A percentile compares a stretch with the other conserved stretches of the same genome.
These are phyloP conservation scores for Trissolcus japonicus DNA, from an alignment of 2,888 invertebrate species.

Conservation along the genomic window DNA sequence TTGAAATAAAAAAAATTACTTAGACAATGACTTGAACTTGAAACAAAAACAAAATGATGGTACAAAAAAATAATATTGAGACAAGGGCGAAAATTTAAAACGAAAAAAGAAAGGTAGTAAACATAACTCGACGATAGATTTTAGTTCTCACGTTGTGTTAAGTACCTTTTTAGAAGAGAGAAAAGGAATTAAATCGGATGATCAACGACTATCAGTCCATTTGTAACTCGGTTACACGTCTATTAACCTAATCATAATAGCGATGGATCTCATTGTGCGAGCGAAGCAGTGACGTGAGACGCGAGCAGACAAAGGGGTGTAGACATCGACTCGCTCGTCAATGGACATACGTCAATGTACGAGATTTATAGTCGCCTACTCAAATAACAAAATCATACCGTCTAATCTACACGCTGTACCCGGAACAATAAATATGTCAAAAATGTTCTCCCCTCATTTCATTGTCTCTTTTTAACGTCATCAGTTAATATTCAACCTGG, in stretches of 20 bases:
- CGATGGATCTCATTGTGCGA: conserved; percentile 50
- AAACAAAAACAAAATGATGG: no score
- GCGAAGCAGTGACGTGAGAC: conserved; percentile 50
- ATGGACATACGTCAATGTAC: conserved; percentile 54
- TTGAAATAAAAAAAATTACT: no score
- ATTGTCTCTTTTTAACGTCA: no score
- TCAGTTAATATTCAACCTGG: no score
- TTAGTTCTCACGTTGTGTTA: conserved; percentile 12
- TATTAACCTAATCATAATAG: conserved; percentile 61
- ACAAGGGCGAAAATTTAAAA: not conserved
- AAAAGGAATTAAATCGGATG: conserved; percentile 40
- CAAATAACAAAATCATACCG: no score
- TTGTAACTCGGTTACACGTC: conserved; percentile 61
- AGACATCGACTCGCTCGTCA: conserved; percentile 48
- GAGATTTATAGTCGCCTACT: conserved; percentile 55
- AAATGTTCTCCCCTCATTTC: not conserved
- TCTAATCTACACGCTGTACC: no score
- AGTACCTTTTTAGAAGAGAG: conserved; percentile 9
- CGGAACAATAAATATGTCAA: conserved; percentile 41
- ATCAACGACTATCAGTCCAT: conserved; percentile 44
- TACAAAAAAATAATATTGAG: not conserved
- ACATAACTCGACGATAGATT: no score
- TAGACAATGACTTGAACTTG: no score
- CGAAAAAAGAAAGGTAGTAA: not conserved
- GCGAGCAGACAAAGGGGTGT: conserved; percentile 51